A percentile compares a stretch with the other conserved stretches of the same genome.
Conservation (phyloP, 2,888 invertebrate genomes). For the Trissonchulus latispiculum region DNA sequence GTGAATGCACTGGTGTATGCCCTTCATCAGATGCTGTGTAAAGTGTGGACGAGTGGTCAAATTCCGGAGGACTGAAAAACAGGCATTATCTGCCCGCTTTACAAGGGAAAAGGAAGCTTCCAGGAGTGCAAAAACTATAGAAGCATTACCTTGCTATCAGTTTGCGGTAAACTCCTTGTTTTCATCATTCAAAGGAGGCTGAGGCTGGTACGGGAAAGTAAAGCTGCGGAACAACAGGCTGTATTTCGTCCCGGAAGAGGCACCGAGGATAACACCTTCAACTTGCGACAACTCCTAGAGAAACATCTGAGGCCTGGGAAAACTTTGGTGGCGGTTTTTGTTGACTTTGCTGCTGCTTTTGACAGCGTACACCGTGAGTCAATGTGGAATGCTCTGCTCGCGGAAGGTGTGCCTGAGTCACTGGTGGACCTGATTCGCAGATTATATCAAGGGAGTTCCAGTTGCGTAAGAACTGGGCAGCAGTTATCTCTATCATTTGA, state of each 20-base stretch:
- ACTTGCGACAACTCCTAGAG: background rate
- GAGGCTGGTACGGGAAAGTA: background rate
- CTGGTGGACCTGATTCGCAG: background rate
- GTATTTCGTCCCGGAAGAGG: background rate
- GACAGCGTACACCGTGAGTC: background rate
- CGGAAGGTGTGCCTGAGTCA: background rate
- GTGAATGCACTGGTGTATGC: too few relatives aligned
- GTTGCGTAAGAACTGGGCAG: background rate
- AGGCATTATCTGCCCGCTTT: background rate
- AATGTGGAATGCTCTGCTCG: too few relatives aligned
- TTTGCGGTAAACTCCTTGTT: background rate
- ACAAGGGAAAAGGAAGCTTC: background rate
- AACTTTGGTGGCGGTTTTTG: background rate
- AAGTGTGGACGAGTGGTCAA: background rate
- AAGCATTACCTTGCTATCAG: background rate
- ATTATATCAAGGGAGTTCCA: too few relatives aligned
- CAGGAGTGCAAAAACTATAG: background rate
- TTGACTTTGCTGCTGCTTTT: background rate
- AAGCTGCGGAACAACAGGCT: background rate
- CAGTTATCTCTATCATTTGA: background rate
- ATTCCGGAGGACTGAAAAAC: background rate
- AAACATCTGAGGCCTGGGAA: background rate
- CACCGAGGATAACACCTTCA: background rate
- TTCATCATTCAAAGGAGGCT: background rate
- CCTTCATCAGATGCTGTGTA: too few relatives aligned